Percentiles rank a stretch among this genome's conserved stretches.
Evolutionary conservation across 2,113 vertebrate species (phyloP).

Genomic region (Grallaria varia): DNA sequence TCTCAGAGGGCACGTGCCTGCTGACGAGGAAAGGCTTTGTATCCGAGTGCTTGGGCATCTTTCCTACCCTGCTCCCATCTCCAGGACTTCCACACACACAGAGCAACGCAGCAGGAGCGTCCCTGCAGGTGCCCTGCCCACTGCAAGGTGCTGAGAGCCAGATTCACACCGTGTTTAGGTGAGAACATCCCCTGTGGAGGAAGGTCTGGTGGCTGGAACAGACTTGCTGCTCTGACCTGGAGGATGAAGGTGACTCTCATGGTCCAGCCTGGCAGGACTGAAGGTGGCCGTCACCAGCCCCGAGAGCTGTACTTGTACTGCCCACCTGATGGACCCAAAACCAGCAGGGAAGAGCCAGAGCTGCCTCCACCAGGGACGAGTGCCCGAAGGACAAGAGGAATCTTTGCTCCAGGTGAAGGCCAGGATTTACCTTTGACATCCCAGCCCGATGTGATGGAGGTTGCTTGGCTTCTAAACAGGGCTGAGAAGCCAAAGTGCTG

Average conservation of each 20-base stretch:
- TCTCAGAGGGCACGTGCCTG: background rate
- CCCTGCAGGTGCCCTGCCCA: background rate
- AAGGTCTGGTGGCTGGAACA: background rate
- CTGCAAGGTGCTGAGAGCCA: background rate
- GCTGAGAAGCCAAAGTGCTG: fast-evolving
- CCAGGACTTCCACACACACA: background rate
- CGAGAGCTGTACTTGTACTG: fast-evolving
- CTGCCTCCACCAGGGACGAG: background rate
- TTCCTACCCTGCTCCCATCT: background rate
- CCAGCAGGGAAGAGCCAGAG: background rate
- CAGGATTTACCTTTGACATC: background rate
- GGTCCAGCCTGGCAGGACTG: background rate
- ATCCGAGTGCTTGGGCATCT: fast-evolving
- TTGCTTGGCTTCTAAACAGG: background rate
- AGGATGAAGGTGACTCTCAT: background rate
- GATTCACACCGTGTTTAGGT: fast-evolving
- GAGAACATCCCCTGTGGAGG: background rate
- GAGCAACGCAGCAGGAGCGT: background rate
- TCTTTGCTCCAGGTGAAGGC: background rate
- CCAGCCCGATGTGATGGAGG: fast-evolving
- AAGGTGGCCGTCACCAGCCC: background rate
- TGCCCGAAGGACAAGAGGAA: background rate
- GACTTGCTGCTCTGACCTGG: background rate
- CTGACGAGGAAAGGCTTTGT: background rate
- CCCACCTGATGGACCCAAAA: background rate